Conservation (phyloP, 2,113 vertebrate genomes). For the Coryphaenoides rupestris region DNA sequence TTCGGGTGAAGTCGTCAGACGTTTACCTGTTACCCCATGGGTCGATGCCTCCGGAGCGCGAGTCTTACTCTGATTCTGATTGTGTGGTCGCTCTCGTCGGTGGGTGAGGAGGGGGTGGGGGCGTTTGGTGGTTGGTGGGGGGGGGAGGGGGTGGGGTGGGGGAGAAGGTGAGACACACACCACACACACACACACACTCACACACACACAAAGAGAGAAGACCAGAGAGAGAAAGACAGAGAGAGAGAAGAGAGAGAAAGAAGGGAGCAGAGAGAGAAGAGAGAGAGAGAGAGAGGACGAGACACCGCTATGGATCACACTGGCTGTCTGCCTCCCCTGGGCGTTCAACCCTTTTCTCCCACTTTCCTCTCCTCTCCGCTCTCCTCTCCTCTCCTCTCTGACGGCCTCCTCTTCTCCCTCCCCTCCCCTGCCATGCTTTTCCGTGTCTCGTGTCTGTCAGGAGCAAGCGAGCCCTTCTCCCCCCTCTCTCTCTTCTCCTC, state of each 20-base stretch:
- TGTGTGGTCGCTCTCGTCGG: conserved; percentile 24
- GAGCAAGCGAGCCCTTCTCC: conserved; percentile 7
- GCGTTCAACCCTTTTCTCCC: conserved; percentile 58
- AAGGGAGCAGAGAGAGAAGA: conserved; percentile 8
- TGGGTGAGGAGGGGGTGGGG: conserved; percentile 22
- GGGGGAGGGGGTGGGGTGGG: not conserved
- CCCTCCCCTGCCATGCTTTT: no score
- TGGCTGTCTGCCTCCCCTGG: no score
- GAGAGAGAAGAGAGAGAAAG: conserved; percentile 3
- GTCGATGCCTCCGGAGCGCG: no score
- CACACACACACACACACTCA: no score
- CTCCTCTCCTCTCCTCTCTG: not conserved
- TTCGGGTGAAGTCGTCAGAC: no score
- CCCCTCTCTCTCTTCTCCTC: conserved; percentile 64
- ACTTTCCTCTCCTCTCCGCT: conserved; percentile 1
- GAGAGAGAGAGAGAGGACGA: conserved; percentile 44
- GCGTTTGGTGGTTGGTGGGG: not conserved
- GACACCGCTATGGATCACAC: no score
- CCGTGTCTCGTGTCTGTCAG: no score
- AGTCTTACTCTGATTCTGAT: no score
- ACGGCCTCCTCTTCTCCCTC: not conserved
- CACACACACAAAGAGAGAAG: conserved; percentile 18
- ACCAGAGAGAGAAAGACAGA: not conserved
- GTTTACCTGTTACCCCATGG: no score
- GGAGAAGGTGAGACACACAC: conserved; percentile 46